Evolutionary conservation across 2,113 vertebrate species (phyloP), one percentile per base, ranked within the genome.

Genomic region (Hiodon tergisus): DNA sequence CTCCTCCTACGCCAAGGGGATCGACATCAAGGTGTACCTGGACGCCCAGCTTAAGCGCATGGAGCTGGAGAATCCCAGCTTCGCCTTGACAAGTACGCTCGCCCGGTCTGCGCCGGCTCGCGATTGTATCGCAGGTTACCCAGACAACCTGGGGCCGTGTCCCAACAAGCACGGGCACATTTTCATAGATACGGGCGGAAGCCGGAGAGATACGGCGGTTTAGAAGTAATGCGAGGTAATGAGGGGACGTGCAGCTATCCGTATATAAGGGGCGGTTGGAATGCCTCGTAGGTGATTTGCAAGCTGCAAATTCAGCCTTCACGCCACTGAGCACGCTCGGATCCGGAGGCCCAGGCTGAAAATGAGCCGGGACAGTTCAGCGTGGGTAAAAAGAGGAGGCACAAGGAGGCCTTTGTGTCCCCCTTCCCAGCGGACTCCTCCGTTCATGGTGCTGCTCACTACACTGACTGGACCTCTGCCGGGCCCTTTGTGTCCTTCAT

Each of bases 61-160:
- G 93, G 97, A 99, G 87, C 86, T 97, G 83, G 97, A 99, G 87
- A 98, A 97, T 83, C 96, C 97, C 76, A 98, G 94, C 92, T 98
- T 93, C 74, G 96, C 97, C 81, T 90, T 99, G 81, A 99, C 97
- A 77, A 99, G 97, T 98, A 93, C 79, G 95, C 85, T 50, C 65
- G 57, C 54, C 46, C 48, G 16, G 13, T 0, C 70, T 4, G 51
- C n/a, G 31, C 3, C 9, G 51, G 46, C 4, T 14, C 14, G 57
- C 11, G 7, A 4, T 51, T n/a, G 17, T 57, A 10, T 10, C 5
- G 5, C 54, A 5, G 54, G 5, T 10, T 66, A 5, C 31, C 17
- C 31, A 11, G 63, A 10, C 5, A 57, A 57, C 54, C 5, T 5
- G 54, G 5, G 10, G 54, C 10, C 54, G 1, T 5, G 54, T 57